phyloP scores from a whole-genome alignment of 1,140 invertebrate species.

The Diachasma alloeum region DNA sequence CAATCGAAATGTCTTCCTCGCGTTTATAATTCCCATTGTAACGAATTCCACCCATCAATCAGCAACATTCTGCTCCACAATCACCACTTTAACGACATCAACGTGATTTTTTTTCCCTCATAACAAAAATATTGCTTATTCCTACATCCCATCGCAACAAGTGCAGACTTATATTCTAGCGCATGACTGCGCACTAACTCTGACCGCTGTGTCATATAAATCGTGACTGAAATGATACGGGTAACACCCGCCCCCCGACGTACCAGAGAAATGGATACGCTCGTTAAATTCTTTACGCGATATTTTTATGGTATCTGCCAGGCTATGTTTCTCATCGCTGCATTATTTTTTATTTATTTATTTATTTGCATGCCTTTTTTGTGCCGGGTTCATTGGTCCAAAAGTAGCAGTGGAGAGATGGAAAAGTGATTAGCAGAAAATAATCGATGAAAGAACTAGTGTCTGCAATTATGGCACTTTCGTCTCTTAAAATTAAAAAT shows the following conservation, averaged over 20 bases:
- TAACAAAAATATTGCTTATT: constrained; percentile 27
- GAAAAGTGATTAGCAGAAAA: no score
- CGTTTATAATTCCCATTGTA: no score
- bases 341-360: constrained; percentile 14
- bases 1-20: no score
- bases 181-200: constrained; percentile 35
- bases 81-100: no score
- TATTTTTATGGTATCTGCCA: constrained; percentile 17
- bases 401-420: background rate
- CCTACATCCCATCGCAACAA: constrained; percentile 14
- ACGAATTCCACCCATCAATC: no score
- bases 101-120: constrained; percentile 35
- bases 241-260: background rate
- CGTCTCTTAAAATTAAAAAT: no score
- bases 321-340: background rate
- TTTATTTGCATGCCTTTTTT: background rate
- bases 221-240: constrained; percentile 34
- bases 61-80: no score
- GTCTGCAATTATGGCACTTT: no score
- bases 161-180: constrained; percentile 1
- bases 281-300: constrained; percentile 31
- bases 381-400: background rate
- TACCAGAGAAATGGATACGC: constrained; percentile 15
- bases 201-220: constrained; percentile 31
- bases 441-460: no score